Percentiles rank a stretch among this genome's conserved stretches.
Evolutionary conservation across 2,888 invertebrate species (phyloP).

Genomic region (Sarcophaga rosellei): DNA sequence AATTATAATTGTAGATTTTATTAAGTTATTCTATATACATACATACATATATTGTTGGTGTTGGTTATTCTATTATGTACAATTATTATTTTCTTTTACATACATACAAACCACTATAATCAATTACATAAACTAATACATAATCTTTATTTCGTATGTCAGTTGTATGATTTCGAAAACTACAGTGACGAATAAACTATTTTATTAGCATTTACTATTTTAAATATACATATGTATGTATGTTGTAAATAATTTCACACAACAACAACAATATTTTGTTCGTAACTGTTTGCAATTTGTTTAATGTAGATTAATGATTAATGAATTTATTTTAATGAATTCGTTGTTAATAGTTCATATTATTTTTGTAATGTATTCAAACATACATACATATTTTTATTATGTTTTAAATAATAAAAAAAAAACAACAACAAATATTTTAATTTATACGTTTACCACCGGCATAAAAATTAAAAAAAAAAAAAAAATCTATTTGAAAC

Average conservation of each 20-base stretch:
- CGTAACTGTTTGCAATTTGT: neutral
- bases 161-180: too few species aligned
- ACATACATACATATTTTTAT: conserved; percentile 29
- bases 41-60: conserved; percentile 35
- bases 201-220: neutral
- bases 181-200: neutral
- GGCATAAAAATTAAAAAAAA: neutral
- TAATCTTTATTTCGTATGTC: too few species aligned
- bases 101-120: too few species aligned
- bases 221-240: neutral
- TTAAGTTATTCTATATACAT: conserved; percentile 37
- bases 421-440: neutral
- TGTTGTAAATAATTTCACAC: conserved; percentile 17
- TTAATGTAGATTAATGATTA: neutral
- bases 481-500: neutral
- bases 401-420: conserved; percentile 51
- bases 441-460: neutral
- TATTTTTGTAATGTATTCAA: neutral
- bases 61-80: conserved; percentile 22
- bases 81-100: too few species aligned
- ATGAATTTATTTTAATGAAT: neutral
- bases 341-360: neutral
- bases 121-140: too few species aligned
- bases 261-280: neutral
- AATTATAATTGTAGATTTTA: conserved; percentile 60